Evolutionary conservation across 2,113 vertebrate genomes (phyloP).

Genomic region (Scortum barcoo): DNA sequence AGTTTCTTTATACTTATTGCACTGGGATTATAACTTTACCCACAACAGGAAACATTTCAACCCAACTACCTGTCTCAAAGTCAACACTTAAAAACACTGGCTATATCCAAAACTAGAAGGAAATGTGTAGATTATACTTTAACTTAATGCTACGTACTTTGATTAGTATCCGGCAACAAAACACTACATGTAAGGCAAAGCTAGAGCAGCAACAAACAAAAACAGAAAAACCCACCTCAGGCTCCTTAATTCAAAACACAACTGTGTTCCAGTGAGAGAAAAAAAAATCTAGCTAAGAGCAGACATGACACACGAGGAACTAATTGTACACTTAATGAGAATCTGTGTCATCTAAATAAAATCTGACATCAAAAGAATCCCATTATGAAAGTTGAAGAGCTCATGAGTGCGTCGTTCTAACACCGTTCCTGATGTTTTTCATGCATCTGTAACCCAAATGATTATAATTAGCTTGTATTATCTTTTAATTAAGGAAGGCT

Average conservation of each 20-base stretch:
- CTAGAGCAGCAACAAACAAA: background rate
- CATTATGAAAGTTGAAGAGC: slow-evolving; percentile 37
- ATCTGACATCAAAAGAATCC: slow-evolving; percentile 55
- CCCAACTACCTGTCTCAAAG: background rate
- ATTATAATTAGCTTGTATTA: slow-evolving; percentile 75
- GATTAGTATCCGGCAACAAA: background rate
- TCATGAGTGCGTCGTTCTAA: slow-evolving; percentile 5
- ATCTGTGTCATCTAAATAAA: slow-evolving; percentile 56
- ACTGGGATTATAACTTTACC: background rate
- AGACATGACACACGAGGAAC: slow-evolving; percentile 42
- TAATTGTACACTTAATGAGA: slow-evolving; percentile 50
- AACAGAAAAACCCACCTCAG: background rate
- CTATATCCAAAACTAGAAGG: background rate
- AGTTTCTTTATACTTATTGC: background rate
- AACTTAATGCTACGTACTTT: background rate
- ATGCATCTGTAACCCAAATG: slow-evolving; percentile 58
- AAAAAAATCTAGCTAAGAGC: slow-evolving; percentile 5
- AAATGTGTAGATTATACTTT: background rate
- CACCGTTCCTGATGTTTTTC: slow-evolving; percentile 32
- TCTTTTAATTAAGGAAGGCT: slow-evolving; percentile 72
- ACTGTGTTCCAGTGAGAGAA: background rate
- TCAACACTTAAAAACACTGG: background rate
- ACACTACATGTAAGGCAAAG: background rate
- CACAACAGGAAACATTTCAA: background rate
- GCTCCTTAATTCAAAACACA: slow-evolving; percentile 42